Evolutionary conservation across 2,797 vertebrate species (phyloP).

Genomic region (Triplophysa yarkandensis): DNA sequence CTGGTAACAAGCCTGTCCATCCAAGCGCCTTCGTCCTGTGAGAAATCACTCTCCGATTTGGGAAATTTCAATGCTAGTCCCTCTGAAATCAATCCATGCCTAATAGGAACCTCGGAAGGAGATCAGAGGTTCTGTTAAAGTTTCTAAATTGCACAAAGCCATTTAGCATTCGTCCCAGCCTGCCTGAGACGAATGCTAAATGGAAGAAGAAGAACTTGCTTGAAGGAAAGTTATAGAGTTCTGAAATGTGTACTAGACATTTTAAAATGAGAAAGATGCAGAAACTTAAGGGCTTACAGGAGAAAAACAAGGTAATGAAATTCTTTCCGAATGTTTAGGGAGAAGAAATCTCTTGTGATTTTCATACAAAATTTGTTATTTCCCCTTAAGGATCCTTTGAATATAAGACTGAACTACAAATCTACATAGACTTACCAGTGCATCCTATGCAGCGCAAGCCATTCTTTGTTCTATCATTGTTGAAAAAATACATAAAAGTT

Average conservation of each 20-base stretch:
- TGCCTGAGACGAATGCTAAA: conserved; percentile 51
- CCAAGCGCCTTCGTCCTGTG: neutral
- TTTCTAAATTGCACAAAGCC: conserved; percentile 55
- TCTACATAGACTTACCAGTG: neutral
- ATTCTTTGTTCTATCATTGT: too few relatives aligned
- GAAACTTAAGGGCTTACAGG: conserved; percentile 23
- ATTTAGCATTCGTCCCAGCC: too few relatives aligned
- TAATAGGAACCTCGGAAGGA: conserved; percentile 48
- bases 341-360: neutral
- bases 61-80: conserved; percentile 24
- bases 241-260: conserved; percentile 44
- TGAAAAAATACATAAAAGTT: too few relatives aligned
- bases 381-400: neutral
- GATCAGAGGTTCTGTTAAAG: conserved; percentile 48
- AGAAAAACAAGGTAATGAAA: conserved; percentile 48
- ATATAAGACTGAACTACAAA: neutral
- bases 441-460: neutral
- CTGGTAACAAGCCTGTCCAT: conserved; percentile 5
- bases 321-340: conserved; percentile 20
- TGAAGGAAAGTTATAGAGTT: conserved; percentile 27
- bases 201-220: conserved; percentile 22
- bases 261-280: conserved; percentile 45
- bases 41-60: conserved; percentile 28
- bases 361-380: conserved; percentile 1
- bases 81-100: conserved; percentile 47